Conservation (phyloP, 2,113 vertebrate species). For the Grammomys surdaster region DNA sequence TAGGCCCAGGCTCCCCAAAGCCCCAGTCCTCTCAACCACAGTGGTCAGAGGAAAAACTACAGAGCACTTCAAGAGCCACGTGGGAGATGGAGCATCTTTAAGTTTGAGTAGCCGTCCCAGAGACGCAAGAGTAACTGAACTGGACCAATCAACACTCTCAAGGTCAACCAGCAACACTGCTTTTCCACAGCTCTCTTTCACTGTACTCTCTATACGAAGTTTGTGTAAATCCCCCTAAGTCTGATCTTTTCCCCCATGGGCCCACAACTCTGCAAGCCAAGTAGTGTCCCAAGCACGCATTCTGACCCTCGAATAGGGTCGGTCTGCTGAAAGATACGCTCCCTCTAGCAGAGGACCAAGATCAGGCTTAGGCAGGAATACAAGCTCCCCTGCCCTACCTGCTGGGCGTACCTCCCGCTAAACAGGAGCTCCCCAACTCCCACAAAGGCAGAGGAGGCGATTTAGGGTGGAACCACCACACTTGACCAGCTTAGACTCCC, state of each 20-base stretch:
- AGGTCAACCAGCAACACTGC: conserved; percentile 68
- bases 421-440: background rate
- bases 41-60: background rate
- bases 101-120: background rate
- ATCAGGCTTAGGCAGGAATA: background rate
- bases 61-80: background rate
- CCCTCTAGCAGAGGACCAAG: background rate
- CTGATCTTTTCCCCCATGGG: background rate
- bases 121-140: background rate
- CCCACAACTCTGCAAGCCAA: background rate
- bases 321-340: background rate
- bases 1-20: background rate
- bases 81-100: background rate
- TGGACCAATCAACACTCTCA: conserved; percentile 60
- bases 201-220: background rate
- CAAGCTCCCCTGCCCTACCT: background rate
- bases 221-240: background rate
- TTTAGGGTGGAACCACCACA: background rate
- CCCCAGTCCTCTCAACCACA: background rate
- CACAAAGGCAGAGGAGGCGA: background rate
- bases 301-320: background rate
- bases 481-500: background rate
- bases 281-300: background rate
- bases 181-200: background rate
- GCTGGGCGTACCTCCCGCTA: background rate